These are phyloP conservation scores for Athalia cordata DNA, from an alignment of 2,888 invertebrate genomes.

Conservation along the genomic window DNA sequence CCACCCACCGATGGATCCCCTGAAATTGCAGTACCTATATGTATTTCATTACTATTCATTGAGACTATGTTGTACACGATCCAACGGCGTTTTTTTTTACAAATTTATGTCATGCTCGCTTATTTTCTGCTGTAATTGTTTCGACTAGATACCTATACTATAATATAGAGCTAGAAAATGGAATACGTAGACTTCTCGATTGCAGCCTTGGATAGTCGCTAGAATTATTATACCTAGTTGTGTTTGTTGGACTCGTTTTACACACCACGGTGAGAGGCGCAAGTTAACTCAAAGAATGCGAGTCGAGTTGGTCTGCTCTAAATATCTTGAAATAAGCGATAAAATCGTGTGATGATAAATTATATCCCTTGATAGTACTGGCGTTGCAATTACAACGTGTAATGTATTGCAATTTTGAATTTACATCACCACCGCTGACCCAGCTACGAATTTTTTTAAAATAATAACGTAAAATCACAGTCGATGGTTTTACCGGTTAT, in stretches of 20 bases:
- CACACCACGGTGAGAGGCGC: constrained; percentile 16
- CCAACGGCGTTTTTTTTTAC: no score
- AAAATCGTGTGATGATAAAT: background rate
- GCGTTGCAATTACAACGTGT: no score
- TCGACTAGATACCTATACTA: no score
- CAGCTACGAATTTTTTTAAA: no score
- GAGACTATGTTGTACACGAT: background rate
- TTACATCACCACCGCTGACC: no score
- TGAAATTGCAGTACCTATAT: constrained; percentile 48
- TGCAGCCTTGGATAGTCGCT: background rate
- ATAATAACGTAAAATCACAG: no score
- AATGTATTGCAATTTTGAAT: no score
- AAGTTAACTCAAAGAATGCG: constrained; percentile 10
- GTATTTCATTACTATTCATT: background rate
- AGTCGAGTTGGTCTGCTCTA: constrained; percentile 23
- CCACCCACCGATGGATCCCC: constrained; percentile 63
- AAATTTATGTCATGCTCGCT: no score
- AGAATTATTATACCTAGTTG: background rate
- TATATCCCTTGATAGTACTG: background rate
- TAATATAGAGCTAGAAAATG: no score
- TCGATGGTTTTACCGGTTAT: no score
- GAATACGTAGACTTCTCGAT: background rate
- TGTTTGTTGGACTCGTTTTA: constrained; percentile 6
- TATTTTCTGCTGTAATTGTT: no score
- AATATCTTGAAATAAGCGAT: constrained; percentile 11